A percentile compares a stretch with the other conserved stretches of the same genome.
These are phyloP conservation scores for Lynx canadensis DNA, from an alignment of 2,113 vertebrate genomes.

Conservation along the genomic window DNA sequence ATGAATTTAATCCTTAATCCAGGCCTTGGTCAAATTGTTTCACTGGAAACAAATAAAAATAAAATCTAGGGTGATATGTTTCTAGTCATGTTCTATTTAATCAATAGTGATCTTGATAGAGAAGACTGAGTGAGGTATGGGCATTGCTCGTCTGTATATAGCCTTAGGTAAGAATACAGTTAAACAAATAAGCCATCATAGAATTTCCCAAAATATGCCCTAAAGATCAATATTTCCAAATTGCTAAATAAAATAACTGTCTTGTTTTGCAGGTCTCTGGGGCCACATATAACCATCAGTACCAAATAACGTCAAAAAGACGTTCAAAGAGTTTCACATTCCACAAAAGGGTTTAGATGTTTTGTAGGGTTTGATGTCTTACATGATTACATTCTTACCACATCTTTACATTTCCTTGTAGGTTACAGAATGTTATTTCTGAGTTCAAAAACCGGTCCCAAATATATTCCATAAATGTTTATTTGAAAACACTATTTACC, in stretches of 20 bases:
- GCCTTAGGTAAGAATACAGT: not conserved
- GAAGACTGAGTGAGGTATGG: not conserved
- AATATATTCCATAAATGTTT: conserved; percentile 32
- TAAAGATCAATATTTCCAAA: not conserved
- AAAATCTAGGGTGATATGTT: not conserved
- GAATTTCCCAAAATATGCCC: not conserved
- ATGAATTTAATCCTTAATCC: not conserved
- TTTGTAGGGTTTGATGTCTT: not conserved
- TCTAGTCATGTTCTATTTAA: not conserved
- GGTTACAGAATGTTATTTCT: conserved; percentile 37
- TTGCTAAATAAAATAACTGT: not conserved
- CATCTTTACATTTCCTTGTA: not conserved
- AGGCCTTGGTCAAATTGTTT: not conserved
- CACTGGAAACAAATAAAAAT: conserved; percentile 6
- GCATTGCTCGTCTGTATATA: not conserved
- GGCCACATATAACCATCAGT: not conserved
- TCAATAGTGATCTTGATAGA: not conserved
- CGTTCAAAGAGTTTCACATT: not conserved
- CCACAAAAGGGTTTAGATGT: not conserved
- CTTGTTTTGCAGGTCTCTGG: not conserved
- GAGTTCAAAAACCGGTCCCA: not conserved
- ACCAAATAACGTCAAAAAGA: conserved; percentile 6
- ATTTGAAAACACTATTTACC: not conserved
- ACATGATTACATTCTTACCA: not conserved
- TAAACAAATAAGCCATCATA: not conserved